Evolutionary conservation across 2,113 vertebrate species (phyloP).

Genomic region (Amblyornis subalaris): DNA sequence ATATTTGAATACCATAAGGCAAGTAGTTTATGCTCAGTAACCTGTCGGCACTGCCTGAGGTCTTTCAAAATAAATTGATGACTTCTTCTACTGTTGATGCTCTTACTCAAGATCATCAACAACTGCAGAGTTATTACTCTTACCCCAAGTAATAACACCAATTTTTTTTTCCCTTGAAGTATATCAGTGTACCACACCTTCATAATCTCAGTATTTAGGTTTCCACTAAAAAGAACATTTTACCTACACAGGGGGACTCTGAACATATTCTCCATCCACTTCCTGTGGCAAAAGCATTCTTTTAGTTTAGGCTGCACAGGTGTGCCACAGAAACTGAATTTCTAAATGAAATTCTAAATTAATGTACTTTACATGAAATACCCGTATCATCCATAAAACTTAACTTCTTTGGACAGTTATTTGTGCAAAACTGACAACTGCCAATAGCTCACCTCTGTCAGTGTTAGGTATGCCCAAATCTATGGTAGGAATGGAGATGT

Average conservation of each 20-base stretch:
- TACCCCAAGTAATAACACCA: neutral
- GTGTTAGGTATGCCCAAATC: constrained; percentile 92
- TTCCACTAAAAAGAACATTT: neutral
- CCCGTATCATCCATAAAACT: neutral
- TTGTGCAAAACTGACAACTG: neutral
- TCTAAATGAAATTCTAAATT: too few relatives aligned
- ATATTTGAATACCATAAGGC: neutral
- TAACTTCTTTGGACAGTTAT: neutral
- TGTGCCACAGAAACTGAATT: neutral
- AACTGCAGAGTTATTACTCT: neutral
- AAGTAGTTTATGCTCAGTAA: neutral
- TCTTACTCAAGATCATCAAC: neutral
- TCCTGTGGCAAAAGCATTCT: neutral
- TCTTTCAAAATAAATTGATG: neutral
- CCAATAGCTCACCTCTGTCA: constrained; percentile 83
- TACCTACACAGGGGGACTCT: neutral
- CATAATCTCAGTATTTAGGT: neutral
- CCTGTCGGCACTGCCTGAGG: neutral
- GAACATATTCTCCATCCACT: neutral
- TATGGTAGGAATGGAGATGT: constrained; percentile 86
- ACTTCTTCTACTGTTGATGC: neutral
- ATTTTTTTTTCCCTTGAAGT: neutral
- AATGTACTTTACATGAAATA: neutral
- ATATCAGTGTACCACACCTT: neutral
- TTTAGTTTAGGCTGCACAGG: neutral